phyloP scores from a whole-genome alignment of 92 coral and sea anemone species.

The Chrysogorgia sp. region DNA sequence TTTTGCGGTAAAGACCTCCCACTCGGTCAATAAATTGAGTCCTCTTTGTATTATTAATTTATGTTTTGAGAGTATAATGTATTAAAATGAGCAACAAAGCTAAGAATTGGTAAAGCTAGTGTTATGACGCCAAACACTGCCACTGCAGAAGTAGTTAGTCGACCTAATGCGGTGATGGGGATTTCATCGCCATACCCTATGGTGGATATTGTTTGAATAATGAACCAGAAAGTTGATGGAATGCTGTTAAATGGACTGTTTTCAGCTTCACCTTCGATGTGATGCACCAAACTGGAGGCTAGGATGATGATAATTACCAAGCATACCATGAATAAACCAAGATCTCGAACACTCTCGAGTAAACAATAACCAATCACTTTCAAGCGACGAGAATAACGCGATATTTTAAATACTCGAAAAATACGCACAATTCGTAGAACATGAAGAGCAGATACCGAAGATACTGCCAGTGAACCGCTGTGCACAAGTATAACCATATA shows the following conservation, averaged over 20 bases:
- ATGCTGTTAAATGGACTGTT: constrained; percentile 78
- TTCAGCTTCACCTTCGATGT: constrained; percentile 69
- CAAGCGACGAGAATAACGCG: constrained; percentile 88
- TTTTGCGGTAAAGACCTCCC: too few relatives aligned
- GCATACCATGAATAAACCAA: constrained; percentile 82
- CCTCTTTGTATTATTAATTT: constrained; percentile 49
- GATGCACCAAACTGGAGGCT: constrained; percentile 76
- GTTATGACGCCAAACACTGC: constrained; percentile 96
- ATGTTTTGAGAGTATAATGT: constrained; percentile 87
- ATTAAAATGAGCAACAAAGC: constrained; percentile 93
- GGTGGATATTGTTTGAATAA: constrained; percentile 92
- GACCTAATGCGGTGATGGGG: constrained; percentile 76
- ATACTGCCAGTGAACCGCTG: not conserved
- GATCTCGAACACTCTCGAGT: constrained; percentile 77
- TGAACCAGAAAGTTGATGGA: constrained; percentile 95
- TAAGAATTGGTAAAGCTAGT: constrained; percentile 86
- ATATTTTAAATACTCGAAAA: constrained; percentile 91
- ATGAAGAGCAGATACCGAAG: constrained; percentile 79
- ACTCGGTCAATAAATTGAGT: too few relatives aligned
- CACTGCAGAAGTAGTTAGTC: constrained; percentile 75
- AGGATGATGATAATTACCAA: constrained; percentile 78
- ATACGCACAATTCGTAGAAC: constrained; percentile 83
- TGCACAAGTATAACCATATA: constrained; percentile 65
- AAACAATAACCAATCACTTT: constrained; percentile 96
- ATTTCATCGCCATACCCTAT: constrained; percentile 95